These are phyloP conservation scores for Macquaria australasica DNA, from an alignment of 2,113 vertebrate genomes.

Conservation along the genomic window DNA sequence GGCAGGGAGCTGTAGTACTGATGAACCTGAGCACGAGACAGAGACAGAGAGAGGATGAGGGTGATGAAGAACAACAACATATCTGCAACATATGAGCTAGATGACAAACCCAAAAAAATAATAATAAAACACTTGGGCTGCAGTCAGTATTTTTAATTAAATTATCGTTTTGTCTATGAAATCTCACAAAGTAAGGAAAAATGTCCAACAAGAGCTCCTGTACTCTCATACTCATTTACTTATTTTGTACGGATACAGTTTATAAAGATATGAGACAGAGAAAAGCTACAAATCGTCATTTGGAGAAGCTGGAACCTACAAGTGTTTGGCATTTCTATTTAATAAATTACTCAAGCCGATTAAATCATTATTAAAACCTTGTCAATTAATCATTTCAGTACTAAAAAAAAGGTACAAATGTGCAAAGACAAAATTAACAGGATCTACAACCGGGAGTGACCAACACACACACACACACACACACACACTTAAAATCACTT, in stretches of 20 bases:
- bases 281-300: background rate
- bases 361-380: background rate
- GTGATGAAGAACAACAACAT: background rate
- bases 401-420: background rate
- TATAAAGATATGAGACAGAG: background rate
- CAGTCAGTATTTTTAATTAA: background rate
- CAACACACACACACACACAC: conserved; percentile 33
- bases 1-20: conserved; percentile 99
- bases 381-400: background rate
- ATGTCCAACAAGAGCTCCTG: background rate
- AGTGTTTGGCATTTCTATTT: background rate
- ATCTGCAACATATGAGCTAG: background rate
- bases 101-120: background rate
- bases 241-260: background rate
- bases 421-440: conserved; percentile 12
- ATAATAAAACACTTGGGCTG: background rate
- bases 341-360: background rate
- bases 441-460: conserved; percentile 2
- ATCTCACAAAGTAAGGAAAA: background rate
- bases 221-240: background rate
- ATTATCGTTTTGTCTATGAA: background rate
- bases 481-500: conserved; percentile 56
- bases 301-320: background rate
- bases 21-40: conserved; percentile 88
- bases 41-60: background rate